Evolutionary conservation across 2,113 vertebrate genomes (phyloP).

Genomic region (Silurus meridionalis): DNA sequence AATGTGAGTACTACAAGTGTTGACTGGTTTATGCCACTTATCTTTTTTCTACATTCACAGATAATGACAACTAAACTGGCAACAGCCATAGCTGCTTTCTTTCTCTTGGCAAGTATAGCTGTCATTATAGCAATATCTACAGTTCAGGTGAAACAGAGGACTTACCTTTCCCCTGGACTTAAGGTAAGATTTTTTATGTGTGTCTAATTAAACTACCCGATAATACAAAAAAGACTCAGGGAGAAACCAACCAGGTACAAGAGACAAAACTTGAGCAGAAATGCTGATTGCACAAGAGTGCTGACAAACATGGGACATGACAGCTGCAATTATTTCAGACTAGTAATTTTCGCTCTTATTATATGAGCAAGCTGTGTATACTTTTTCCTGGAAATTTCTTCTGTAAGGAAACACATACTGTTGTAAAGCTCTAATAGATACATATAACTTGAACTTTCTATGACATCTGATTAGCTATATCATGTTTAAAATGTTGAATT

Average conservation of each 20-base stretch:
- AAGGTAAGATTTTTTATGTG: slow-evolving; percentile 74
- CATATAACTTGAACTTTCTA: background rate
- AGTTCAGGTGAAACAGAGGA: slow-evolving; percentile 78
- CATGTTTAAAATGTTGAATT: background rate
- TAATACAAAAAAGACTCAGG: background rate
- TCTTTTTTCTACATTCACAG: slow-evolving; percentile 20
- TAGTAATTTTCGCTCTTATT: background rate
- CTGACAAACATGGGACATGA: background rate
- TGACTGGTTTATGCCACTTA: background rate
- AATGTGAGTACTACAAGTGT: background rate
- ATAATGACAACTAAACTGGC: slow-evolving; percentile 54
- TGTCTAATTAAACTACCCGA: background rate
- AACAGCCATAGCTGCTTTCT: slow-evolving; percentile 69
- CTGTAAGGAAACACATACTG: background rate
- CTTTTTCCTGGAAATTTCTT: background rate
- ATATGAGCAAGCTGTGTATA: background rate
- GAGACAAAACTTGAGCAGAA: background rate
- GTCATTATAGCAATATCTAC: slow-evolving; percentile 81
- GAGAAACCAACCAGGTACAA: background rate
- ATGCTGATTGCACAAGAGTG: slow-evolving; percentile 2
- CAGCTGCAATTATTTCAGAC: background rate
- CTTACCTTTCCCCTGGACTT: slow-evolving; percentile 70
- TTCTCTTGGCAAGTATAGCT: slow-evolving; percentile 80
- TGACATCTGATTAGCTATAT: background rate
- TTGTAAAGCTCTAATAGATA: background rate